phyloP scores from a whole-genome alignment of 2,797 vertebrate species.

The Muscicapa striata region DNA sequence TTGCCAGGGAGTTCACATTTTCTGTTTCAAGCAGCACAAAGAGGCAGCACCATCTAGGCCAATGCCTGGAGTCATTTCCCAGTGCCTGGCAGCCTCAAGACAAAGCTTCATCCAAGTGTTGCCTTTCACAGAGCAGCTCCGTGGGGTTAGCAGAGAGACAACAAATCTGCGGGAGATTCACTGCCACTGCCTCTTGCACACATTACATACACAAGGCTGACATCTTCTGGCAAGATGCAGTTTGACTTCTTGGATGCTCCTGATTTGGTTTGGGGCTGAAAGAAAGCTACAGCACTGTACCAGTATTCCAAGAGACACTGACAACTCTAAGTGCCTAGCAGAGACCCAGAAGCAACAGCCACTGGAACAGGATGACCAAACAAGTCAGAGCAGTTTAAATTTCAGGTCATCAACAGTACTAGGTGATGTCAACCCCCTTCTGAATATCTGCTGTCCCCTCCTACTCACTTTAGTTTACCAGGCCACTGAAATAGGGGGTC shows the following conservation, averaged over 20 bases:
- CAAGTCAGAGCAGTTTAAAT: neutral
- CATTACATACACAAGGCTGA: constrained; percentile 68
- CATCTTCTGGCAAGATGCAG: constrained; percentile 70
- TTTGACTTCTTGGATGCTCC: neutral
- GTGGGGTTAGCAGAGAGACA: constrained; percentile 28
- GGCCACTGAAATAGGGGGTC: rapidly evolving
- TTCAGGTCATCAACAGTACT: neutral
- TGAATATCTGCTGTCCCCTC: neutral
- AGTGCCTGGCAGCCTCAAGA: constrained; percentile 46
- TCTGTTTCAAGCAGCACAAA: constrained; percentile 30
- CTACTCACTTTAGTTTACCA: neutral
- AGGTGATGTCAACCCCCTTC: rapidly evolving
- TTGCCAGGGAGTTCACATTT: constrained; percentile 2
- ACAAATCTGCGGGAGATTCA: neutral
- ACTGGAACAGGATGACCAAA: neutral
- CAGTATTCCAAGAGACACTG: neutral
- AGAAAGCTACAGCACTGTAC: neutral
- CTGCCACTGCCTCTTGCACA: neutral
- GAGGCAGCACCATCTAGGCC: neutral
- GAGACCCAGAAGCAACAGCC: neutral
- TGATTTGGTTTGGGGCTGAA: neutral
- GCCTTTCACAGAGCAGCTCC: constrained; percentile 48
- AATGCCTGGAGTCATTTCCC: constrained; percentile 33
- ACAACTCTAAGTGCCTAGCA: neutral
- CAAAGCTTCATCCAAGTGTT: constrained; percentile 32